These are phyloP conservation scores for Pangasius krempfi DNA, from an alignment of 2,797 vertebrate genomes.

Conservation along the genomic window DNA sequence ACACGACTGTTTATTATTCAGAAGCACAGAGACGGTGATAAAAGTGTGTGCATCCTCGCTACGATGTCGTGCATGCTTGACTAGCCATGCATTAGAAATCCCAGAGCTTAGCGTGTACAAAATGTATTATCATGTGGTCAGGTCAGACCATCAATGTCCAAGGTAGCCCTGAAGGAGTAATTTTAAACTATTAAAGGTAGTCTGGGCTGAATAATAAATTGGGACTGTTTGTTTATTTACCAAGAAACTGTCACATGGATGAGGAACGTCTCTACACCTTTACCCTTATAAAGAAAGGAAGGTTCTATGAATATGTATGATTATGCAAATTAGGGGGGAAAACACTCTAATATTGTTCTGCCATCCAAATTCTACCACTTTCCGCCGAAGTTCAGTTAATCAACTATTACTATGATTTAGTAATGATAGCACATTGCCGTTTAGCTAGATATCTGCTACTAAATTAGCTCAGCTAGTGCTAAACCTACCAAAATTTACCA, in stretches of 20 bases:
- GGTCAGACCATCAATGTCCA: conserved; percentile 8
- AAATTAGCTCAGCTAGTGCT: background rate
- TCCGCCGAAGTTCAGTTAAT: background rate
- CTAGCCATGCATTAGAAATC: conserved; percentile 44
- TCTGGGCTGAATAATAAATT: conserved; percentile 24
- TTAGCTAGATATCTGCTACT: background rate
- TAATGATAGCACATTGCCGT: background rate
- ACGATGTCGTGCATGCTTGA: conserved; percentile 48
- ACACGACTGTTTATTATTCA: conserved; percentile 59
- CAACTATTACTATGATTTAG: background rate
- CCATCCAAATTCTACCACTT: background rate
- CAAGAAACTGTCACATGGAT: conserved; percentile 2
- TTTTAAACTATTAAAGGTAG: conserved; percentile 23
- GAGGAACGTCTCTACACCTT: background rate
- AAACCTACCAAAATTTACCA: background rate
- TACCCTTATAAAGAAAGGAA: conserved; percentile 11
- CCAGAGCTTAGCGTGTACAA: conserved; percentile 39
- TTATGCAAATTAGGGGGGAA: background rate
- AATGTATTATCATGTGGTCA: conserved; percentile 28
- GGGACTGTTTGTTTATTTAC: conserved; percentile 11
- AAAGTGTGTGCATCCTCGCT: conserved; percentile 40
- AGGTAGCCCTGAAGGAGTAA: background rate
- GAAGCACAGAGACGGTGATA: conserved; percentile 51
- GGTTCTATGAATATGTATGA: conserved; percentile 1
- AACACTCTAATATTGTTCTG: background rate